Conservation (phyloP, 1,140 invertebrate genomes). For the Daktulosphaira vitifoliae region DNA sequence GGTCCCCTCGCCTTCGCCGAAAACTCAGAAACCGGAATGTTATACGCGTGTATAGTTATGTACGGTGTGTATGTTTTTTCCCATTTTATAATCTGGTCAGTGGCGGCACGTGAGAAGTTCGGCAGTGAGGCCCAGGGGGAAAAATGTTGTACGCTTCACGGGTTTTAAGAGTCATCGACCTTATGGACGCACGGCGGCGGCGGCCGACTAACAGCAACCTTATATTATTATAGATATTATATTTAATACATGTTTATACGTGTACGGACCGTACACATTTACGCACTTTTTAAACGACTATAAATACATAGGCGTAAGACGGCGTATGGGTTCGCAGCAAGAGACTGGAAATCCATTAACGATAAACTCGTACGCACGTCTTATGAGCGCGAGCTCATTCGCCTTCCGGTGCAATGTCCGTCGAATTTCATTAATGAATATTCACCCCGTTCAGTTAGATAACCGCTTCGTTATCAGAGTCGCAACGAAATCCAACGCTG, state of each 20-base stretch:
- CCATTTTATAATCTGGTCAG: neutral
- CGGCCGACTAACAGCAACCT: neutral
- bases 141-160: slow-evolving; percentile 33
- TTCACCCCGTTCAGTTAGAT: neutral
- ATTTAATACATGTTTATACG: neutral
- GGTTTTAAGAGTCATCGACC: slow-evolving; percentile 31
- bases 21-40: slow-evolving; percentile 26
- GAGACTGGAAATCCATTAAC: slow-evolving; percentile 33
- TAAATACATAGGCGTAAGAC: neutral
- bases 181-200: slow-evolving; percentile 18
- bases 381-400: neutral
- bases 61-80: neutral
- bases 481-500: neutral
- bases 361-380: neutral
- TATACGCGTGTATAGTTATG: neutral
- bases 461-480: slow-evolving; percentile 7
- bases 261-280: neutral
- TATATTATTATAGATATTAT: slow-evolving; percentile 1
- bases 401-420: neutral
- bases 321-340: slow-evolving; percentile 11
- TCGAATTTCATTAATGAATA: slow-evolving; percentile 11
- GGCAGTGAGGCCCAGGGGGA: slow-evolving; percentile 22
- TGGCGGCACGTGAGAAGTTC: neutral
- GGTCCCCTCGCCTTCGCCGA: neutral
- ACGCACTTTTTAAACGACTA: neutral